A percentile compares a stretch with the other conserved stretches of the same genome.
These are phyloP conservation scores for Myotis brandtii DNA, from an alignment of 2,113 vertebrate genomes.

Conservation along the genomic window DNA sequence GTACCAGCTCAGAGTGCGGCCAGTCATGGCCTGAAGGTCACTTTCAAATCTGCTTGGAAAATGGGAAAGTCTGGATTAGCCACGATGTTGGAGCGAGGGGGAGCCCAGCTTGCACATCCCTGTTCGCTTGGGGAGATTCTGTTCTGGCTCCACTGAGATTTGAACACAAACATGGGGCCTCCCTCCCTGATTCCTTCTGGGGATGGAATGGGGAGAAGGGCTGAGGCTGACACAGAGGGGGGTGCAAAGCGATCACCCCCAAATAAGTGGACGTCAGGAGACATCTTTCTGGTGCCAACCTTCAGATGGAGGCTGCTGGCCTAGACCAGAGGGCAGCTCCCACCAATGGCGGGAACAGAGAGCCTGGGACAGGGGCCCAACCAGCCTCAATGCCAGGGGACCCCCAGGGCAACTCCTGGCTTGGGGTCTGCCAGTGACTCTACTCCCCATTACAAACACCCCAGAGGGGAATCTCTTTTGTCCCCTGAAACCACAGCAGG, in stretches of 20 bases:
- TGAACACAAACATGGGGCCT: rapidly evolving
- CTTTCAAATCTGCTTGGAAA: conserved; percentile 90
- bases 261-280: rapidly evolving
- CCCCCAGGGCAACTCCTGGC: rapidly evolving
- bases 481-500: not conserved
- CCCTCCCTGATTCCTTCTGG: not conserved
- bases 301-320: not conserved
- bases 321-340: not conserved
- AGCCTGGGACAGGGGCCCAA: rapidly evolving
- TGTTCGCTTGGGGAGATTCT: not conserved
- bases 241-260: not conserved
- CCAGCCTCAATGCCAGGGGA: rapidly evolving
- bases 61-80: not conserved
- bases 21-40: conserved; percentile 93
- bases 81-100: too few species aligned
- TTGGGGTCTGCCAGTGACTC: not conserved
- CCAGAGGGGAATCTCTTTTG: not conserved
- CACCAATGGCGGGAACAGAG: rapidly evolving
- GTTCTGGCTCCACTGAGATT: not conserved
- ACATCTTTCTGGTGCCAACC: rapidly evolving
- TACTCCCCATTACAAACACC: not conserved
- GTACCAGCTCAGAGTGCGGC: conserved; percentile 90
- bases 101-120: rapidly evolving
- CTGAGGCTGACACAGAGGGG: not conserved
- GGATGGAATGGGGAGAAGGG: too few species aligned